phyloP scores from a whole-genome alignment of 2,113 vertebrate genomes.

The Lepidiolamprologus cunningtoni region DNA sequence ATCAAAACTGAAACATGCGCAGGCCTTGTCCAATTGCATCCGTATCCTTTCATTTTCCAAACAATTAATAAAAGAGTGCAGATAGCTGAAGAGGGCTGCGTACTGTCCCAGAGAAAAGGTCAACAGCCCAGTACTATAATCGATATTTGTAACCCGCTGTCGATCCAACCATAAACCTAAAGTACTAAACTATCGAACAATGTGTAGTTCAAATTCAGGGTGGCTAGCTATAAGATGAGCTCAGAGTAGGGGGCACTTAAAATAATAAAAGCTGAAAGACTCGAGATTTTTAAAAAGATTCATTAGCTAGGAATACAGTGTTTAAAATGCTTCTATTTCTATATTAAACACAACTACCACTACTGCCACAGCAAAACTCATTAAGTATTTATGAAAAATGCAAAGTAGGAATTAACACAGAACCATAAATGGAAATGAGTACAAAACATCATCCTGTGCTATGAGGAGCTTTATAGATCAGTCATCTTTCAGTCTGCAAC shows the following conservation, averaged over 20 bases:
- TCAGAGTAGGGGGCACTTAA: background rate
- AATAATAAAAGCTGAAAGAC: background rate
- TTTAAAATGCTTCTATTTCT: background rate
- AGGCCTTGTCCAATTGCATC: background rate
- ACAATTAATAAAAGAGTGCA: background rate
- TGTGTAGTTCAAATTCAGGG: background rate
- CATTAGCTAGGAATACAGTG: background rate
- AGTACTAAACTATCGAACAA: background rate
- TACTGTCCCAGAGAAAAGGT: background rate
- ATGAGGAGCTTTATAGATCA: background rate
- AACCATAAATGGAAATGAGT: background rate
- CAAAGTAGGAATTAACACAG: background rate
- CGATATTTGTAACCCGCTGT: background rate
- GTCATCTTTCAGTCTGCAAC: background rate
- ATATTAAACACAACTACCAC: background rate
- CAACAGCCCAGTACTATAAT: background rate
- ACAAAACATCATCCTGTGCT: background rate
- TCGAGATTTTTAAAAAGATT: background rate
- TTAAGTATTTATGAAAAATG: background rate
- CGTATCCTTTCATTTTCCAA: background rate
- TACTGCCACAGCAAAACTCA: background rate
- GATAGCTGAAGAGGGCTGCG: background rate
- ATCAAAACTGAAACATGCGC: background rate
- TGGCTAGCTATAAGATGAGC: background rate
- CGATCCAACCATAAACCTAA: background rate